These are phyloP conservation scores for Ophion ventricosus DNA, from an alignment of 2,888 invertebrate species.

Conservation along the genomic window DNA sequence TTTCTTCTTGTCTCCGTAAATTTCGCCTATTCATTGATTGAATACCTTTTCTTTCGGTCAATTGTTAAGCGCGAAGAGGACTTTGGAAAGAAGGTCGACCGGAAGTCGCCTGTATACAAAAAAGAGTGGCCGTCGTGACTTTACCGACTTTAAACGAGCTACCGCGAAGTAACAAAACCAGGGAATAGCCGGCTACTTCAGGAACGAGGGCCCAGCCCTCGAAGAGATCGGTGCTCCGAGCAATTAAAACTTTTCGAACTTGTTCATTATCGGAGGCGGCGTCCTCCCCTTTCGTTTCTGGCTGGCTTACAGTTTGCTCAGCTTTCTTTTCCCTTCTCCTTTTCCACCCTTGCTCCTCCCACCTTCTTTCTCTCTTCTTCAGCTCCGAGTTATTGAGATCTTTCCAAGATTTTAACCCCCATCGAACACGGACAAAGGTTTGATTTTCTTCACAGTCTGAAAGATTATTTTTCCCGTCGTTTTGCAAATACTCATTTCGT, in stretches of 20 bases:
- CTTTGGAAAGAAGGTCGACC: slow-evolving; percentile 31
- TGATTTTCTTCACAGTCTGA: slow-evolving; percentile 23
- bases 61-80: neutral
- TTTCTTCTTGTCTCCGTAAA: neutral
- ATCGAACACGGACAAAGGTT: slow-evolving; percentile 26
- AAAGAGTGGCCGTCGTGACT: slow-evolving; percentile 32
- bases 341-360: slow-evolving; percentile 1
- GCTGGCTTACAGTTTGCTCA: slow-evolving; percentile 32
- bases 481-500: neutral
- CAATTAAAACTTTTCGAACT: slow-evolving; percentile 76
- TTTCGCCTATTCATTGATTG: neutral
- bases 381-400: slow-evolving; percentile 42
- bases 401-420: slow-evolving; percentile 45
- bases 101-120: slow-evolving; percentile 26
- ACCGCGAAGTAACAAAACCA: slow-evolving; percentile 42
- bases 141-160: slow-evolving; percentile 47
- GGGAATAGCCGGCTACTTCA: slow-evolving; percentile 33
- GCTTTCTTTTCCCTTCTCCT: slow-evolving; percentile 24
- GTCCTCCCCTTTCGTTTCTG: slow-evolving; percentile 17
- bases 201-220: slow-evolving; percentile 8
- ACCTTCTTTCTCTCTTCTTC: slow-evolving; percentile 22
- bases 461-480: slow-evolving; percentile 22
- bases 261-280: slow-evolving; percentile 65
- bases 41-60: slow-evolving; percentile 21
- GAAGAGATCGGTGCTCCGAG: slow-evolving; percentile 67